A percentile compares a stretch with the other conserved stretches of the same genome.
phyloP scores from a whole-genome alignment of 2,113 vertebrate genomes.

The Campylorhamphus procurvoides region DNA sequence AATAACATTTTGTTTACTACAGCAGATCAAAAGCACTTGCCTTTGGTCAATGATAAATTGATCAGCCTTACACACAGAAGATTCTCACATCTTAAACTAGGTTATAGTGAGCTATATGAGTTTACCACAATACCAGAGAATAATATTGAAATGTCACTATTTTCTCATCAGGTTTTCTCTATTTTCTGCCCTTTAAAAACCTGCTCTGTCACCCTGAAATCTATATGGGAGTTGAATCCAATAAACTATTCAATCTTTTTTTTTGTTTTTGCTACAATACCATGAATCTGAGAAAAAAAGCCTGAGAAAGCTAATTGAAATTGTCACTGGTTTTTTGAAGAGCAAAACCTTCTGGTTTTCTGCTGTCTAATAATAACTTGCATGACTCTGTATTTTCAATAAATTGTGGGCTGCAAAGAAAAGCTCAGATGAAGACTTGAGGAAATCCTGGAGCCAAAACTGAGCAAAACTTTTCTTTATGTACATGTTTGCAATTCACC shows the following conservation, averaged over 20 bases:
- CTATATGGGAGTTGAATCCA: not conserved
- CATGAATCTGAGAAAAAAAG: not conserved
- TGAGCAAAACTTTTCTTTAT: not conserved
- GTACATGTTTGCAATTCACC: not conserved
- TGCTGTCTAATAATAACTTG: not conserved
- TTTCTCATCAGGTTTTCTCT: not conserved
- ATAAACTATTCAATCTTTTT: not conserved
- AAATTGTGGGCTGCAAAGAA: not conserved
- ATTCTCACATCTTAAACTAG: not conserved
- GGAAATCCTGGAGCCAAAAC: not conserved
- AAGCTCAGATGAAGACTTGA: not conserved
- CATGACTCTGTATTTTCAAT: not conserved
- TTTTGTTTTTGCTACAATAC: not conserved
- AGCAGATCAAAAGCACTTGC: not conserved
- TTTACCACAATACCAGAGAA: not conserved
- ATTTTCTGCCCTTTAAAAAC: not conserved
- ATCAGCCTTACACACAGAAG: not conserved
- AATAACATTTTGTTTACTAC: not conserved
- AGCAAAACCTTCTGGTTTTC: not conserved
- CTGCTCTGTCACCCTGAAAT: not conserved
- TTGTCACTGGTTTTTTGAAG: not conserved
- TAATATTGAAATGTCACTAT: not conserved
- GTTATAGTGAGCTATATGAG: not conserved
- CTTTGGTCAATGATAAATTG: not conserved
- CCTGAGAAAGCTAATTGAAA: constrained; percentile 13